These are phyloP conservation scores for Stichopus horrens DNA, from an alignment of 53 echinoderm and acorn worm species.

Conservation along the genomic window DNA sequence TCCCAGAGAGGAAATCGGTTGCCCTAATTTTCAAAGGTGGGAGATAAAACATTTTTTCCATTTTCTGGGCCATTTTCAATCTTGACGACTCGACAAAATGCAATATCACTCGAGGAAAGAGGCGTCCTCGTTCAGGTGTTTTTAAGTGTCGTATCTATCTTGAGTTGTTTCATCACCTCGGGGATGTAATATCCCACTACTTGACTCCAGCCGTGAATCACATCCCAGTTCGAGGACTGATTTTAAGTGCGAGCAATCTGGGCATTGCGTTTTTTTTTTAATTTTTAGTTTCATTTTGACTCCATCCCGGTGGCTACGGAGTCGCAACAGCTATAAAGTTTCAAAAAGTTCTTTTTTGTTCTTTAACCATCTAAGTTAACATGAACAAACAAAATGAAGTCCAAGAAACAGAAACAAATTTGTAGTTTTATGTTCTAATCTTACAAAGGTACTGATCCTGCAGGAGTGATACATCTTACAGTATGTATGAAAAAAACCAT, in stretches of 20 bases:
- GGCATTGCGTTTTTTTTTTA: too few species aligned
- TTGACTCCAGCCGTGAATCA: background rate
- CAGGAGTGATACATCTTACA: too few species aligned
- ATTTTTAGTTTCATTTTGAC: too few species aligned
- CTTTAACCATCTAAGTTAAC: too few species aligned
- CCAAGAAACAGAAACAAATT: too few species aligned
- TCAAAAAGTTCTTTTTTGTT: too few species aligned
- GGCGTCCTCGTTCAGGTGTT: constrained; percentile 22
- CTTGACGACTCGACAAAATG: constrained; percentile 21
- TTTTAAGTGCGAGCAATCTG: background rate
- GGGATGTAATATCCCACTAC: background rate
- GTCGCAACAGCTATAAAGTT: too few species aligned
- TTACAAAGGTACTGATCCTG: too few species aligned
- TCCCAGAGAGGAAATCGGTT: constrained; percentile 18
- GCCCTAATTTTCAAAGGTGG: constrained; percentile 13
- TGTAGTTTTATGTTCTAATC: too few species aligned
- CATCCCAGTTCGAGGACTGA: background rate
- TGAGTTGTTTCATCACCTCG: constrained; percentile 19
- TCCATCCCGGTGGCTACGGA: too few species aligned
- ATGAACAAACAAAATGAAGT: too few species aligned
- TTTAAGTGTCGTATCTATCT: constrained; percentile 24
- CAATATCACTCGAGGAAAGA: constrained; percentile 13
- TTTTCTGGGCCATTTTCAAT: constrained; percentile 43
- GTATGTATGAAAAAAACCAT: too few species aligned
- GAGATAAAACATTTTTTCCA: background rate